Evolutionary conservation across 1,140 invertebrate genomes (phyloP).

Genomic region (Drusus annulatus): DNA sequence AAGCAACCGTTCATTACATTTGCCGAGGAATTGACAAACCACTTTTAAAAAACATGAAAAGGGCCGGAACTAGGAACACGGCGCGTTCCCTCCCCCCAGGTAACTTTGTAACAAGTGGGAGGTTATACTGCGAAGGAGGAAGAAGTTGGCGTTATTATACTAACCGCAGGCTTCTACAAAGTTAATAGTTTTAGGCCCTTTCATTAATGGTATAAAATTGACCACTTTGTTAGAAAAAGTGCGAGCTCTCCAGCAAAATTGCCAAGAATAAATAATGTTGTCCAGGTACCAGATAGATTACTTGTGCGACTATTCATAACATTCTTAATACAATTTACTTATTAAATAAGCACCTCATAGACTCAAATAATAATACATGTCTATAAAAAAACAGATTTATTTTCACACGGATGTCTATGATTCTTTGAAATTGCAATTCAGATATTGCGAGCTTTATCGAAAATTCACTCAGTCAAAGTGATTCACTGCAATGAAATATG

Average conservation of each 20-base stretch:
- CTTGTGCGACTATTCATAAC: no score
- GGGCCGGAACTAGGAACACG: slow-evolving; percentile 3
- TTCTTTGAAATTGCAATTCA: not conserved
- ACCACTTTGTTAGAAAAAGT: not conserved
- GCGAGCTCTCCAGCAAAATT: no score
- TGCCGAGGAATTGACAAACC: not conserved
- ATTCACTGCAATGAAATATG: slow-evolving; percentile 15
- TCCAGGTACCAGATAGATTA: no score
- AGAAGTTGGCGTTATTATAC: not conserved
- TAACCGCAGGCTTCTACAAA: not conserved
- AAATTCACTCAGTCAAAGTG: not conserved
- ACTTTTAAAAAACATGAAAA: slow-evolving; percentile 24
- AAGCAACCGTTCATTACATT: slow-evolving; percentile 14
- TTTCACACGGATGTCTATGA: not conserved
- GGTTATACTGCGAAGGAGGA: not conserved
- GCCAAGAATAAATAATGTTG: no score
- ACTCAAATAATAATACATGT: no score
- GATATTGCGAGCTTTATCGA: not conserved
- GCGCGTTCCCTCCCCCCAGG: not conserved
- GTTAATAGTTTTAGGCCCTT: not conserved
- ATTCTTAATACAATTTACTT: no score
- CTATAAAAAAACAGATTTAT: no score
- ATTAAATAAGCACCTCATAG: no score
- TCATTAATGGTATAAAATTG: not conserved
- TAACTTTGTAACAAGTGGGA: not conserved